phyloP scores from a whole-genome alignment of 2,888 invertebrate species.

The Mythimna vitellina region DNA sequence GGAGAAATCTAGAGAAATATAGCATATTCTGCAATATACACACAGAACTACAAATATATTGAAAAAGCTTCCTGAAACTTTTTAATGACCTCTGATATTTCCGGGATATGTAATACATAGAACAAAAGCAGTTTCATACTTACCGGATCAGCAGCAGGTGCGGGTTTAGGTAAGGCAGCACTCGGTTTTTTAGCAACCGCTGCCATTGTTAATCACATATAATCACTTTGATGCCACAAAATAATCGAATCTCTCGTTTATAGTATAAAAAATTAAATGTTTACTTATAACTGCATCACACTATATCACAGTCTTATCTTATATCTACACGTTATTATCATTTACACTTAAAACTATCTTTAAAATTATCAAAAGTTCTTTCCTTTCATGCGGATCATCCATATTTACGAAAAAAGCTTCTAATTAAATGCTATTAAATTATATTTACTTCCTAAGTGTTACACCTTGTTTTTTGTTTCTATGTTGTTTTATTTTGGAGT shows the following conservation, averaged over 20 bases:
- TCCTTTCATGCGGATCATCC: conserved; percentile 56
- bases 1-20: neutral
- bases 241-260: conserved; percentile 63
- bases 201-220: conserved; percentile 82
- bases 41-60: too few relatives aligned
- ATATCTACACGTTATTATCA: conserved; percentile 59
- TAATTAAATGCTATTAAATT: conserved; percentile 77
- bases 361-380: conserved; percentile 41
- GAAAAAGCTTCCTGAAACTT: conserved; percentile 15
- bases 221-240: conserved; percentile 84
- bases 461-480: conserved; percentile 68
- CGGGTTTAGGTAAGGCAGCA: conserved; percentile 70
- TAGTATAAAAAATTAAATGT: conserved; percentile 59
- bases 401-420: conserved; percentile 63
- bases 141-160: conserved; percentile 77
- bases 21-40: neutral
- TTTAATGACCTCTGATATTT: conserved; percentile 69
- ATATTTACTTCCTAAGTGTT: conserved; percentile 68
- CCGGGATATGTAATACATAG: conserved; percentile 35
- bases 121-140: conserved; percentile 70
- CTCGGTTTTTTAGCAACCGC: conserved; percentile 83
- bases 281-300: conserved; percentile 67
- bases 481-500: conserved; percentile 64
- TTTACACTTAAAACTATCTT: conserved; percentile 49
- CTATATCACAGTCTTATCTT: conserved; percentile 74